A percentile compares a stretch with the other conserved stretches of the same genome.
phyloP scores from a whole-genome alignment of 2,113 vertebrate genomes.

The Centropristis striata region DNA sequence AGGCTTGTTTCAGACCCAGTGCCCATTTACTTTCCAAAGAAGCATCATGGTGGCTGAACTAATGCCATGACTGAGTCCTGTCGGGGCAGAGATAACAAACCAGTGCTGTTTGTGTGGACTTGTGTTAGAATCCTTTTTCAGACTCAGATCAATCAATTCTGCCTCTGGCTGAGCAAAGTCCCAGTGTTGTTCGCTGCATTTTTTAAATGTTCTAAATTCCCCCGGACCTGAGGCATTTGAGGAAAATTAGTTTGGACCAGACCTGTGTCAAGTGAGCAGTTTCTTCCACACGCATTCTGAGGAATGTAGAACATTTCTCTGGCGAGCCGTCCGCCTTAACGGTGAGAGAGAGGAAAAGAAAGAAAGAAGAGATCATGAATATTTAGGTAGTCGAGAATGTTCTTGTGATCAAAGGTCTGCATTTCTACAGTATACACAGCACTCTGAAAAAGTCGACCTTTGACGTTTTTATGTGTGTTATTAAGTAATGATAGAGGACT shows the following conservation, averaged over 20 bases:
- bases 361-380: slow-evolving; percentile 70
- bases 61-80: slow-evolving; percentile 24
- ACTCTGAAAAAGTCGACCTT: slow-evolving; percentile 31
- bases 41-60: slow-evolving; percentile 42
- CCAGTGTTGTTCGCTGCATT: neutral
- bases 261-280: slow-evolving; percentile 91
- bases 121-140: slow-evolving; percentile 14
- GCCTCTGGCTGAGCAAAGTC: slow-evolving; percentile 34
- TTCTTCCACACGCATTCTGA: slow-evolving; percentile 95
- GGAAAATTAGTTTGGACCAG: slow-evolving; percentile 47
- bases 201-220: slow-evolving; percentile 28
- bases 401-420: slow-evolving; percentile 55
- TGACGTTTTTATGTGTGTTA: slow-evolving; percentile 16
- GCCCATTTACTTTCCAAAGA: slow-evolving; percentile 8
- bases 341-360: slow-evolving; percentile 83
- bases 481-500: slow-evolving; percentile 40
- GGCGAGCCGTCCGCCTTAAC: slow-evolving; percentile 94
- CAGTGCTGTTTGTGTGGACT: slow-evolving; percentile 29
- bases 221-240: slow-evolving; percentile 23
- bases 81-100: slow-evolving; percentile 26
- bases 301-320: slow-evolving; percentile 99
- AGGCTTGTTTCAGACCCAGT: slow-evolving; percentile 5
- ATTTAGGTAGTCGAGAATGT: slow-evolving; percentile 44
- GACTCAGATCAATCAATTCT: slow-evolving; percentile 46
- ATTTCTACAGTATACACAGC: slow-evolving; percentile 30